Evolutionary conservation across 2,888 invertebrate genomes (phyloP).

Genomic region (Crioceris asparagi): DNA sequence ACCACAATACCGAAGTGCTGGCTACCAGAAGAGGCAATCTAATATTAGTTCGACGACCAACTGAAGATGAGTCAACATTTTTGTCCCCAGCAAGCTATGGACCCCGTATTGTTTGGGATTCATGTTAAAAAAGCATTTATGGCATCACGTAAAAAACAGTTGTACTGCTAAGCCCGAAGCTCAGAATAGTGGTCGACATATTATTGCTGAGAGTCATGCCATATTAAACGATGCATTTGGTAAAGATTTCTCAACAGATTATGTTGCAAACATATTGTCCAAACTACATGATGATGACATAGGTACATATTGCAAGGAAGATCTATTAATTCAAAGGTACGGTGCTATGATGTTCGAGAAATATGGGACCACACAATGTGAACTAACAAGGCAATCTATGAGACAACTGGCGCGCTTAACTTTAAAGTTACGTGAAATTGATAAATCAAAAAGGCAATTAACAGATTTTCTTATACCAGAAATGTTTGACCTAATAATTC

Average conservation of each 20-base stretch:
- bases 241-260: background rate
- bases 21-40: slow-evolving; percentile 3
- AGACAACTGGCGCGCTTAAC: background rate
- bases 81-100: background rate
- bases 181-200: background rate
- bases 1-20: slow-evolving; percentile 5
- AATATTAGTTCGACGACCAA: slow-evolving; percentile 1
- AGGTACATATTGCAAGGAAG: background rate
- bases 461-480: background rate
- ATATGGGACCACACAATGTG: background rate
- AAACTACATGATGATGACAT: background rate
- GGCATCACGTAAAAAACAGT: background rate
- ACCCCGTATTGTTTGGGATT: background rate
- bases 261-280: background rate
- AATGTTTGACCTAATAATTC: background rate
- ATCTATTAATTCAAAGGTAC: background rate
- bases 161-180: background rate
- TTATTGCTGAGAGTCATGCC: background rate
- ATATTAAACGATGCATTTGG: background rate
- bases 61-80: background rate
- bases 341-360: background rate
- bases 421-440: background rate
- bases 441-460: background rate
- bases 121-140: background rate
- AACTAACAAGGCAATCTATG: background rate